Conservation (phyloP, 2,113 vertebrate species). For the Salvator merianae region DNA sequence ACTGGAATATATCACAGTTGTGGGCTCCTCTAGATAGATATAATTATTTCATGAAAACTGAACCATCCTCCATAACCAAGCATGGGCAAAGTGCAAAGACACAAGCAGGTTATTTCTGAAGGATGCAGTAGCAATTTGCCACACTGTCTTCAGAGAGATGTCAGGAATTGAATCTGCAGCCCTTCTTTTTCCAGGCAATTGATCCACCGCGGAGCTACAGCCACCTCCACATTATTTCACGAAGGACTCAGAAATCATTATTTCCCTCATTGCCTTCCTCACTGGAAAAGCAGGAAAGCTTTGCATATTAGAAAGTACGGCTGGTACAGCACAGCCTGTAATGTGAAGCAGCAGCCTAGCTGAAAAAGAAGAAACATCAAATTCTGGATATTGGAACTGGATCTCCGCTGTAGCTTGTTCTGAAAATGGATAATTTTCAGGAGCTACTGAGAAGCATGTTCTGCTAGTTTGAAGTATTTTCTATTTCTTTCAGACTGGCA, state of each 20-base stretch:
- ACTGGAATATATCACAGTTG: neutral
- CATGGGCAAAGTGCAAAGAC: too few relatives aligned
- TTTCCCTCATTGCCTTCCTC: neutral
- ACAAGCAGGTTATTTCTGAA: too few relatives aligned
- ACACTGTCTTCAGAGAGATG: neutral
- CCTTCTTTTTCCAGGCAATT: too few relatives aligned
- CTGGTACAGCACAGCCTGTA: neutral
- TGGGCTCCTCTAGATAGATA: neutral
- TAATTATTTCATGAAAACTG: neutral
- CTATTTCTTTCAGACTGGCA: neutral
- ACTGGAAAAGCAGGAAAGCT: neutral
- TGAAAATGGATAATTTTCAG: neutral
- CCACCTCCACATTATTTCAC: too few relatives aligned
- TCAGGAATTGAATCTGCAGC: too few relatives aligned
- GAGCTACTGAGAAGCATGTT: neutral
- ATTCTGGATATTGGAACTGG: neutral
- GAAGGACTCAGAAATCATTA: neutral
- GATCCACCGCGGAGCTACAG: too few relatives aligned
- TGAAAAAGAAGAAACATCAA: neutral
- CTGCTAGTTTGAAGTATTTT: neutral
- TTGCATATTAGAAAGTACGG: neutral
- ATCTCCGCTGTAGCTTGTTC: neutral
- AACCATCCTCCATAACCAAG: too few relatives aligned
- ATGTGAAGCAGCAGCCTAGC: neutral
- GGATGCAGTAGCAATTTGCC: too few relatives aligned